phyloP scores from a whole-genome alignment of 2,888 invertebrate species.

The Ectobius pallidus region DNA sequence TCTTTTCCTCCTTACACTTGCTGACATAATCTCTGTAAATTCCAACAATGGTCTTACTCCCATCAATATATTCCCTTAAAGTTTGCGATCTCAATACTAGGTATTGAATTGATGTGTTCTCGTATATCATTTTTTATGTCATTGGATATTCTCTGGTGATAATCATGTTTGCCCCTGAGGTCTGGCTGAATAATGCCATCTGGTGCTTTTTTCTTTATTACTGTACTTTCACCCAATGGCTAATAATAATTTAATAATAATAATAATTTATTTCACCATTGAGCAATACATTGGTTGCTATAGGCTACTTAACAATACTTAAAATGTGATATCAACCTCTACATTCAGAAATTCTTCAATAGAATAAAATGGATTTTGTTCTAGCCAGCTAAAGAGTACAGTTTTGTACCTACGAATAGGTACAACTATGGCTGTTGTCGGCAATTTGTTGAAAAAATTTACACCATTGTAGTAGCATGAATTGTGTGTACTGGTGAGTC shows the following conservation, averaged over 20 bases:
- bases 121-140: constrained; percentile 10
- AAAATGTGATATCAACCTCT: no score
- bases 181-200: constrained; percentile 4
- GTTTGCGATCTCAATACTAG: constrained; percentile 43
- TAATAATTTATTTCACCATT: no score
- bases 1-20: constrained; percentile 38
- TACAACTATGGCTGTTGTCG: no score
- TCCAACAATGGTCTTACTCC: constrained; percentile 43
- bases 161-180: constrained; percentile 1
- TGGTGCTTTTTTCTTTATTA: constrained; percentile 2
- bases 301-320: no score
- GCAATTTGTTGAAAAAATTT: no score
- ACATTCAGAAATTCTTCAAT: neutral
- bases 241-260: no score
- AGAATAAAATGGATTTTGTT: no score
- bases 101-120: constrained; percentile 45
- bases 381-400: no score
- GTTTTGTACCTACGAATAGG: no score
- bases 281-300: no score
- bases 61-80: constrained; percentile 43
- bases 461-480: no score
- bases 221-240: neutral
- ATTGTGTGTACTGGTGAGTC: no score
- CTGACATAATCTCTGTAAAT: constrained; percentile 44
- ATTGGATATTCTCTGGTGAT: neutral